These are phyloP conservation scores for Acanthurus tractus DNA, from an alignment of 2,797 vertebrate genomes.

Conservation along the genomic window DNA sequence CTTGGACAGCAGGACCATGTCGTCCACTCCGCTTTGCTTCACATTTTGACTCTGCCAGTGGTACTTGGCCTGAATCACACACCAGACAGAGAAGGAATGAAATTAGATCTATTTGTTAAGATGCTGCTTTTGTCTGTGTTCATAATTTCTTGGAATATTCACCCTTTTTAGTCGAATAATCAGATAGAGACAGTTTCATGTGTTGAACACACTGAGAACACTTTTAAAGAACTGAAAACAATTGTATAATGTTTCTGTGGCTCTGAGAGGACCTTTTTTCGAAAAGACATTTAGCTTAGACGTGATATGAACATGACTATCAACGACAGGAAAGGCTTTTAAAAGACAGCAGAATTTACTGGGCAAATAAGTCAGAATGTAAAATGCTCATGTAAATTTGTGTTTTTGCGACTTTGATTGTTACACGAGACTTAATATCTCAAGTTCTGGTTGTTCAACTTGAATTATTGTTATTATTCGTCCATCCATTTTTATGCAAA, in stretches of 20 bases:
- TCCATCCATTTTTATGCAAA: too few species aligned
- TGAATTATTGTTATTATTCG: neutral
- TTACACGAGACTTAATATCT: neutral
- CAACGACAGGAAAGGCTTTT: neutral
- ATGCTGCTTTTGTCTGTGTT: neutral
- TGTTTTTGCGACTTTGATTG: neutral
- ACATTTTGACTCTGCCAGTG: constrained; percentile 99
- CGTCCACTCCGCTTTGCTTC: constrained; percentile 97
- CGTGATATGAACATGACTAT: neutral
- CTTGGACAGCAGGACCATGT: constrained; percentile 98
- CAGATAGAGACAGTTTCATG: neutral
- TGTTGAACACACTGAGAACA: neutral
- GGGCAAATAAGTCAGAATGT: neutral
- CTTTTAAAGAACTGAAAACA: neutral
- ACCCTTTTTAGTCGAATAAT: neutral
- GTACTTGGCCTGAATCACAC: constrained; percentile 90
- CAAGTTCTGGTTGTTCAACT: neutral
- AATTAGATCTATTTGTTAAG: neutral
- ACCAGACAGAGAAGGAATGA: neutral
- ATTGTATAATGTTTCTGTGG: neutral
- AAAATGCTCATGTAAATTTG: neutral
- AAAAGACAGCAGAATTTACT: neutral
- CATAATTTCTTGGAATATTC: neutral
- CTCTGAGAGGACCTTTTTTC: neutral
- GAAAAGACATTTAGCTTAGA: neutral